Evolutionary conservation across 1,140 invertebrate species (phyloP).

Genomic region (Drosophila azteca): DNA sequence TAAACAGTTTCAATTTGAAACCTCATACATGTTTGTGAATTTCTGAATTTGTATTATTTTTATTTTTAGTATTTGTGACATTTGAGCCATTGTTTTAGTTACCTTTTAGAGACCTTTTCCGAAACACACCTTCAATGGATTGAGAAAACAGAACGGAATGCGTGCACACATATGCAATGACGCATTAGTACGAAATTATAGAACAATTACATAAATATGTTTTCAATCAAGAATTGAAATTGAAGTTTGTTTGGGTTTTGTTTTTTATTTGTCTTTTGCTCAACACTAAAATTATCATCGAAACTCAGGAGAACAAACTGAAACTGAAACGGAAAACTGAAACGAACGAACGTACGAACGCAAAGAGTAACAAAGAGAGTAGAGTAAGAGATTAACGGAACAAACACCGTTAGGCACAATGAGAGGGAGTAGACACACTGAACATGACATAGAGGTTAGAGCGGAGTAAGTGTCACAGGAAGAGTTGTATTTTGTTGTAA

Average conservation of each 20-base stretch:
- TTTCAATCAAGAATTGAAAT: slow-evolving; percentile 80
- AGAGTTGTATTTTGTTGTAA: slow-evolving; percentile 43
- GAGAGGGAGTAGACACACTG: slow-evolving; percentile 37
- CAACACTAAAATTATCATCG: slow-evolving; percentile 52
- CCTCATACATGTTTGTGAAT: slow-evolving; percentile 83
- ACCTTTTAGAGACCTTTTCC: slow-evolving; percentile 96
- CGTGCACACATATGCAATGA: slow-evolving; percentile 84
- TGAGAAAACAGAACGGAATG: slow-evolving; percentile 83
- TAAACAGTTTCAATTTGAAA: slow-evolving; percentile 81
- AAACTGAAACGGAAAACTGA: slow-evolving; percentile 45
- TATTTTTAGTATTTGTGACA: slow-evolving; percentile 64
- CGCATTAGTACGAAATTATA: slow-evolving; percentile 85
- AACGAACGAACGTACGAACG: slow-evolving; percentile 31
- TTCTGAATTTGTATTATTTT: slow-evolving; percentile 72
- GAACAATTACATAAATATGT: slow-evolving; percentile 78
- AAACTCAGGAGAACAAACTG: slow-evolving; percentile 42
- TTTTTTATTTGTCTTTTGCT: slow-evolving; percentile 45
- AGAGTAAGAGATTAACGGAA: slow-evolving; percentile 35
- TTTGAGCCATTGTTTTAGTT: slow-evolving; percentile 84
- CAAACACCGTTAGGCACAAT: slow-evolving; percentile 73
- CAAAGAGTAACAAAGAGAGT: slow-evolving; percentile 8
- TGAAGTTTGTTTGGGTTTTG: slow-evolving; percentile 65
- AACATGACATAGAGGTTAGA: slow-evolving; percentile 69
- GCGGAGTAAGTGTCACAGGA: slow-evolving; percentile 46
- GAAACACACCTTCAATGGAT: slow-evolving; percentile 91